Base-by-base conservation (phyloP, 2,797 vertebrate species). In the Phataginus tetradactyla region DNA sequence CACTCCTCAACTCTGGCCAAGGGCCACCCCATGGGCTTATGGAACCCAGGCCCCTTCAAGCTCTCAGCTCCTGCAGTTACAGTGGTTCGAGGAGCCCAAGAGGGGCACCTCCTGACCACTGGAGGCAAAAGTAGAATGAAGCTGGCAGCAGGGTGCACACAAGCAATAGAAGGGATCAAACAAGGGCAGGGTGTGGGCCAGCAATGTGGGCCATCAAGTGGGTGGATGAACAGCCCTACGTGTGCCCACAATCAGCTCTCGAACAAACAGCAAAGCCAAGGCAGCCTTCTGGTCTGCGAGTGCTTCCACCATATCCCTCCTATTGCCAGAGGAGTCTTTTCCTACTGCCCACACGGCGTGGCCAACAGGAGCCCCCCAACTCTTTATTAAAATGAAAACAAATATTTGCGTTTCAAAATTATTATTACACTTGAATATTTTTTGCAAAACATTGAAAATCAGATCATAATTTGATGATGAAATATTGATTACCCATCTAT, bases 381-480 rank as follows among this genome's bases (percentile, higher is more conserved):
- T 37, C 32, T 23, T 55, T 55, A 90, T 1, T 93, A 63, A 85
- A 91, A 78, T 25, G 1, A 8, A 27, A 34, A 83, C 49, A 61
- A 3, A 20, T 4, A 15, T 92, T 74, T 45, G 64, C 49, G 49
- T 84, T 90, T 81, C 84, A 68, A 51, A 86, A 42, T 49, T 81
- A 71, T 45, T 8, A 34, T 51, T 32, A 11, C 32, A 57, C 53
- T 79, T 93, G 25, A 9, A 51, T 61, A 42, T 37, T 96, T 71
- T 78, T 34, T 71, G 84, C 79, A 87, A 77, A 95, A 78, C 59
- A n/a, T 74, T 49, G 93, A 88, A 87, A 94, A 49, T 27, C 57
- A 83, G 77, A 92, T 94, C 68, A 71, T 95, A 94, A 91, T 88
- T 68, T 83, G 74, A 92, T 96, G 92, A 88, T 95, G 75, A 79